Evolutionary conservation across 2,113 vertebrate genomes (phyloP).

Genomic region (Pyxicephalus adspersus): DNA sequence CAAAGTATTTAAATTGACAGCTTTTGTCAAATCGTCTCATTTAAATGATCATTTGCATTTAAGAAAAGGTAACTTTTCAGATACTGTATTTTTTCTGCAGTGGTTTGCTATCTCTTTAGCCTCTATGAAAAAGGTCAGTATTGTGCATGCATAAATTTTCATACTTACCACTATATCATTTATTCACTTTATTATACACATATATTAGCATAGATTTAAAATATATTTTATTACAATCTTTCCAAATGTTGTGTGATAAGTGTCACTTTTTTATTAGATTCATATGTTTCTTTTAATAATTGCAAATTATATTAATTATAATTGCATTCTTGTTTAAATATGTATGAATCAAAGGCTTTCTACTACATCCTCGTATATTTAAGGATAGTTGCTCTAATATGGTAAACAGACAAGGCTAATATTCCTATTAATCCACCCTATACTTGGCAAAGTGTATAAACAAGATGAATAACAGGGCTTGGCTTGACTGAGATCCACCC

Average conservation of each 20-base stretch:
- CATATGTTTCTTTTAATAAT: neutral
- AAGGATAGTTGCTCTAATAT: too few relatives aligned
- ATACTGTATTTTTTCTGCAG: conserved; percentile 4
- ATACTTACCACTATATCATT: conserved; percentile 5
- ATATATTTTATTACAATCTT: neutral
- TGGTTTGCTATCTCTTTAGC: conserved; percentile 20
- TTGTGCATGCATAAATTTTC: conserved; percentile 15
- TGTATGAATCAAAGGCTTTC: neutral
- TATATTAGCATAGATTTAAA: neutral
- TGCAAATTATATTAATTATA: too few relatives aligned
- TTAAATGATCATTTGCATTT: conserved; percentile 43
- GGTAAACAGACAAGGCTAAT: too few relatives aligned
- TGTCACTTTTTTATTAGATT: neutral
- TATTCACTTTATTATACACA: conserved; percentile 1
- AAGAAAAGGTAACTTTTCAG: conserved; percentile 19
- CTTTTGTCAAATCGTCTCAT: conserved; percentile 33
- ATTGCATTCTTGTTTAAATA: neutral
- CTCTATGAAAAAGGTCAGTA: conserved; percentile 35
- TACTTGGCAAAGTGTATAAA: too few relatives aligned
- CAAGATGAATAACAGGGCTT: too few relatives aligned
- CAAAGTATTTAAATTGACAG: conserved; percentile 34
- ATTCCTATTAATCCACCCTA: too few relatives aligned
- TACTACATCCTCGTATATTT: too few relatives aligned
- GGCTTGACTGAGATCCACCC: too few relatives aligned
- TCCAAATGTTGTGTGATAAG: neutral